Evolutionary conservation across 2,888 invertebrate species (phyloP).

Genomic region (Eubasilissa splendida): DNA sequence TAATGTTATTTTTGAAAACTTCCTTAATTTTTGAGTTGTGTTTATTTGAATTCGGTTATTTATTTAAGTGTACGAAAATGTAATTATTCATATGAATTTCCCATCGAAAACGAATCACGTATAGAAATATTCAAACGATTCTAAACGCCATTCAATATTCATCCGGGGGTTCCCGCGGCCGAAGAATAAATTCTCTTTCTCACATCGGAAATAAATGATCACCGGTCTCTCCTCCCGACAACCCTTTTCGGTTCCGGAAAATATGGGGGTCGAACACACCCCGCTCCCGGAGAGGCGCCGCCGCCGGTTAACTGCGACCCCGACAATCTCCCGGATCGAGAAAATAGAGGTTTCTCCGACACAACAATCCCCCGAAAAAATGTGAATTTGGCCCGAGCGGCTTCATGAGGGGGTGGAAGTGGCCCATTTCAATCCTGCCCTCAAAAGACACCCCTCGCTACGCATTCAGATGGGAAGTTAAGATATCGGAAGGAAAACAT

Average conservation of each 20-base stretch:
- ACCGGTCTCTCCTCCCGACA: slow-evolving; percentile 22
- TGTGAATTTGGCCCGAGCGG: slow-evolving; percentile 26
- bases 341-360: slow-evolving; percentile 34
- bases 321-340: slow-evolving; percentile 6
- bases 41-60: neutral
- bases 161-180: slow-evolving; percentile 37
- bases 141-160: slow-evolving; percentile 51
- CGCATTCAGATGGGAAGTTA: slow-evolving; percentile 43
- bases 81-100: slow-evolving; percentile 1
- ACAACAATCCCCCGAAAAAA: slow-evolving; percentile 42
- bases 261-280: slow-evolving; percentile 10
- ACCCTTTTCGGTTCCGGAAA: slow-evolving; percentile 11
- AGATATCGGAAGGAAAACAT: slow-evolving; percentile 47
- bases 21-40: no score
- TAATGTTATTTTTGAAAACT: no score
- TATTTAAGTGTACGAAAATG: neutral
- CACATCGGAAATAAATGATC: slow-evolving; percentile 46
- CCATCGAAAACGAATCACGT: slow-evolving; percentile 33
- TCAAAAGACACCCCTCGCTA: slow-evolving; percentile 37
- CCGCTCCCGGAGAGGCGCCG: neutral
- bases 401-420: neutral
- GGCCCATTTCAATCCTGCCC: slow-evolving; percentile 34
- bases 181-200: slow-evolving; percentile 43
- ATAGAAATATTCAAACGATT: slow-evolving; percentile 45
- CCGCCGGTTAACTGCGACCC: slow-evolving; percentile 36